Base-by-base conservation (phyloP, 1,140 invertebrate genomes). In the Eufriesea mexicana region DNA sequence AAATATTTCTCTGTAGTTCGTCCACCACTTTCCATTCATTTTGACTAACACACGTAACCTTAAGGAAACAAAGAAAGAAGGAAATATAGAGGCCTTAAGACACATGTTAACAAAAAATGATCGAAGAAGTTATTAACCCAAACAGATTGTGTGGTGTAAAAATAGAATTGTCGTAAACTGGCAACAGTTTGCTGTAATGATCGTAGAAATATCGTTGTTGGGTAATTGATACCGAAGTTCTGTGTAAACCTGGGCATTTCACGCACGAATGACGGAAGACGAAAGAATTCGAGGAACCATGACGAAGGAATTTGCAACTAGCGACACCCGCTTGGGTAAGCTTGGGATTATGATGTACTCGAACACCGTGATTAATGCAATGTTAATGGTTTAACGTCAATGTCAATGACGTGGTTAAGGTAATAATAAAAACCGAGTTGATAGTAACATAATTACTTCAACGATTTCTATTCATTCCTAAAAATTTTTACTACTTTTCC, bases 201-300 rank as follows among this genome's bases (percentile, higher is more conserved):
- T 67, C 55, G 73, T 68, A 28, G 84, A 55, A 71, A 80, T 23
- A n/a, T 68, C 23, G 23, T 42, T 67, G 20, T 87, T 87, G 77
- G 49, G 84, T 61, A 87, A 87, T 83, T 86, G 70, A 78, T 59
- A 54, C 64, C 54, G 49, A 25, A 42, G 68, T 82, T 76, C 77
- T 83, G 73, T 86, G 71, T 74, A 79, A 86, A 79, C 68, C 74
- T 35, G 57, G 70, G 18, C n/a, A 79, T 59, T 87, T 86, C 54
- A 67, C 70, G 75, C 64, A 73, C 71, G 75, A 61, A 62, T 25
- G 51, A 23, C 81, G 72, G 20, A 55, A 66, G 86, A 74, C 61
- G 59, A 81, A 55, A 54, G 28, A 75, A 70, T 62, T 82, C 42
- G 57, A 57, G 71, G 54, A 64, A 68, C 61, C 84, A 49, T 25